These are phyloP conservation scores for Siniperca knerii DNA, from an alignment of 2,113 vertebrate genomes.

Conservation along the genomic window DNA sequence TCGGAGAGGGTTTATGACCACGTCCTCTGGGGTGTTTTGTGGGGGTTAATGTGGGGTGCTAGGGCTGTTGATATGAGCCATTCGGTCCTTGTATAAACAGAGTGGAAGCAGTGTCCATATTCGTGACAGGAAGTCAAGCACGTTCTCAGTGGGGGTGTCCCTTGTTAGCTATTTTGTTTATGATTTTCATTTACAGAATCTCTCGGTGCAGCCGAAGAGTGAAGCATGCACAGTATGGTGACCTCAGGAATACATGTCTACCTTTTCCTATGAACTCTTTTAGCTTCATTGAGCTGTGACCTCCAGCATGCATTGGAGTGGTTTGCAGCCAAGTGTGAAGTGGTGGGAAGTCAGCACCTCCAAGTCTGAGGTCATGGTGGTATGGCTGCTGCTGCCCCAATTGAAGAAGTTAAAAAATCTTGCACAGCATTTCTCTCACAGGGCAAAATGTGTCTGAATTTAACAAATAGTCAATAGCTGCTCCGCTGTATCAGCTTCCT, in stretches of 20 bases:
- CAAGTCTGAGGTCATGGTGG: neutral
- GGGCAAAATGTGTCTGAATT: no score
- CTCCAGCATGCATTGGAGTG: neutral
- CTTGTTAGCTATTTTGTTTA: neutral
- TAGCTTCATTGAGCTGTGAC: neutral
- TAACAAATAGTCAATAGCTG: neutral
- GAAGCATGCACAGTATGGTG: no score
- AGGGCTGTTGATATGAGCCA: neutral
- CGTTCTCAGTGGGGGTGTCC: neutral
- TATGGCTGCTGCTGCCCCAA: no score
- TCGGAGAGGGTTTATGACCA: neutral
- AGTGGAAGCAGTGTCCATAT: neutral
- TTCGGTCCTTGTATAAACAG: neutral
- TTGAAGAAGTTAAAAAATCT: no score
- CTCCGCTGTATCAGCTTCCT: neutral
- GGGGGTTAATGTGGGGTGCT: neutral
- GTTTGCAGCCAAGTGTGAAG: neutral
- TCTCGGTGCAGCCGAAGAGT: neutral
- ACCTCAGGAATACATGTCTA: neutral
- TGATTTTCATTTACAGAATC: neutral
- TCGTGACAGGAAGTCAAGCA: neutral
- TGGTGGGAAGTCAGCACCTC: neutral
- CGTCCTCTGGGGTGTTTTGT: neutral
- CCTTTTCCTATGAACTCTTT: slow-evolving; percentile 19
- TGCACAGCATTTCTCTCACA: neutral